A percentile compares a stretch with the other conserved stretches of the same genome.
Evolutionary conservation across 2,797 vertebrate genomes (phyloP).

Genomic region (Gadopsis bispinosus): DNA sequence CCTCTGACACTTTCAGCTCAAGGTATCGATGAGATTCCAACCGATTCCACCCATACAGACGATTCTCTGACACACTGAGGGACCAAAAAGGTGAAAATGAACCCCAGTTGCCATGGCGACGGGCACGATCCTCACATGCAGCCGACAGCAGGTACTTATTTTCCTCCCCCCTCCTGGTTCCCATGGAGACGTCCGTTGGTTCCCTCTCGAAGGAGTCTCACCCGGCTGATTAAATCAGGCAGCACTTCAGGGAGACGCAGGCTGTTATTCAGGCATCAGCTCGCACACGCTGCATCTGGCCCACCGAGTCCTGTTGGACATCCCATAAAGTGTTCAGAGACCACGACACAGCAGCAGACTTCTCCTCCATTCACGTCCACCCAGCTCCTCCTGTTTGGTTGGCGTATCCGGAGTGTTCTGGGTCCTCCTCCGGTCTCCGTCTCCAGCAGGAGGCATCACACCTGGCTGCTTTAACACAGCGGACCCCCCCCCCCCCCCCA

Average conservation of each 20-base stretch:
- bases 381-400: too few relatives aligned
- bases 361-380: too few relatives aligned
- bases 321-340: neutral
- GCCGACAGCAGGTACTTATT: neutral
- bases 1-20: neutral
- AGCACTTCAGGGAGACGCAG: constrained; percentile 16
- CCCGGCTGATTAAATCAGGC: constrained; percentile 50
- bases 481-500: too few relatives aligned
- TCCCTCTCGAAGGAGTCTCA: neutral
- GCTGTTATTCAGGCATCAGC: neutral
- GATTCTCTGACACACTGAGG: neutral
- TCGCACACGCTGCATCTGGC: neutral
- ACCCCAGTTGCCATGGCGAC: constrained; percentile 35
- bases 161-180: constrained; percentile 12
- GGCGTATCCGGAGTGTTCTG: too few relatives aligned
- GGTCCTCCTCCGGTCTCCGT: too few relatives aligned
- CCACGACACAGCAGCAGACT: too few relatives aligned
- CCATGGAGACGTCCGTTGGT: constrained; percentile 31
- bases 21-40: neutral
- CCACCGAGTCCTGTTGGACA: neutral
- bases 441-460: too few relatives aligned
- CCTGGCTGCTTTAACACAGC: too few relatives aligned
- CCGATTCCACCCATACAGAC: neutral
- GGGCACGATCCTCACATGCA: constrained; percentile 15
- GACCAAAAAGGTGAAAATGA: neutral